phyloP scores from a whole-genome alignment of 2,888 invertebrate genomes.

The Cotesia congregata region DNA sequence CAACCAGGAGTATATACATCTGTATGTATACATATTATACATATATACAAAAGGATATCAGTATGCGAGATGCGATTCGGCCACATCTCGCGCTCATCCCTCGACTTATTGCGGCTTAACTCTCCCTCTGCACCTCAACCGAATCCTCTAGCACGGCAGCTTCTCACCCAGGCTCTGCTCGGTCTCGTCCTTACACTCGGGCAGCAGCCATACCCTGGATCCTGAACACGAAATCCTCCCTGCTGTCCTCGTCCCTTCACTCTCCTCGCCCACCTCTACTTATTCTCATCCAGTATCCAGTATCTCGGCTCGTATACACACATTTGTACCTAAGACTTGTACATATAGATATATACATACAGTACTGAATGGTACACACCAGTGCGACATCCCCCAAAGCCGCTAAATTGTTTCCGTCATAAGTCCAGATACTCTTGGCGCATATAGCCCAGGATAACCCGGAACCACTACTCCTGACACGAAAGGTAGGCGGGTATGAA shows the following conservation, averaged over 20 bases:
- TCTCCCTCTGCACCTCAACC: slow-evolving; percentile 49
- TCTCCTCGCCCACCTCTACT: slow-evolving; percentile 45
- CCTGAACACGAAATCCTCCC: slow-evolving; percentile 35
- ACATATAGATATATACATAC: background rate
- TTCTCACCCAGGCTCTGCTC: slow-evolving; percentile 32
- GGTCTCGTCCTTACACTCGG: slow-evolving; percentile 44
- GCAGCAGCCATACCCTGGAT: slow-evolving; percentile 29
- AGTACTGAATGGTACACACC: background rate
- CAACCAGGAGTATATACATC: background rate
- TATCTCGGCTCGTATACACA: background rate
- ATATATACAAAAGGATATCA: slow-evolving; percentile 62
- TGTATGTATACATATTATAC: background rate
- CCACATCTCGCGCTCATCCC: slow-evolving; percentile 71
- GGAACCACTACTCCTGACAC: slow-evolving; percentile 45
- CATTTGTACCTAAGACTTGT: background rate
- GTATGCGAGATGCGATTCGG: slow-evolving; percentile 70
- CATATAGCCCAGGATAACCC: slow-evolving; percentile 66
- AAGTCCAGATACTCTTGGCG: slow-evolving; percentile 69
- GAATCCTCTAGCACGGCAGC: slow-evolving; percentile 20
- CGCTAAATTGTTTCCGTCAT: slow-evolving; percentile 71
- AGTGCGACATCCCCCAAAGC: slow-evolving; percentile 58
- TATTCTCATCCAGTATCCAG: background rate
- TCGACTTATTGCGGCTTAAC: slow-evolving; percentile 71
- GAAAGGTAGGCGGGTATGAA: slow-evolving; percentile 55
- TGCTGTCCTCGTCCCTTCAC: slow-evolving; percentile 43